A percentile compares a stretch with the other conserved stretches of the same genome.
These are phyloP conservation scores for Ailuropoda melanoleuca DNA, from an alignment of 2,113 vertebrate genomes.

Conservation along the genomic window DNA sequence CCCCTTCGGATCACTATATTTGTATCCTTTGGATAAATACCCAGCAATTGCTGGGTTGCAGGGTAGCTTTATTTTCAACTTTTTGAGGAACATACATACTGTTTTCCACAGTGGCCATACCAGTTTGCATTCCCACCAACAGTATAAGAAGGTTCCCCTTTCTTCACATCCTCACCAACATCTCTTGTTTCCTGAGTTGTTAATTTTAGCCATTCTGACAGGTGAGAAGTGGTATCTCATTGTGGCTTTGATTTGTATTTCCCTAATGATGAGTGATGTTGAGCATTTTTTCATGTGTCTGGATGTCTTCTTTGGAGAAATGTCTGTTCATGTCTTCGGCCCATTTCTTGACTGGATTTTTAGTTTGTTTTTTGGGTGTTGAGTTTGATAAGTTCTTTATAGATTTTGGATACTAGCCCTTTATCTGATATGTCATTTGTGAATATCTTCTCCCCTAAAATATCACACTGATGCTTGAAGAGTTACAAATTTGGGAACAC, in stretches of 20 bases:
- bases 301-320: not conserved
- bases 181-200: not conserved
- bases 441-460: not conserved
- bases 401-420: not conserved
- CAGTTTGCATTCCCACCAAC: not conserved
- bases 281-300: not conserved
- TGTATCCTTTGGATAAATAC: not conserved
- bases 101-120: not conserved
- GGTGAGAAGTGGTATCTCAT: not conserved
- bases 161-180: not conserved
- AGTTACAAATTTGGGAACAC: not conserved
- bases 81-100: not conserved
- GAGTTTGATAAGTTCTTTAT: not conserved
- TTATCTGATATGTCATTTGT: not conserved
- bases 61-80: not conserved
- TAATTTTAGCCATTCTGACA: not conserved
- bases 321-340: not conserved
- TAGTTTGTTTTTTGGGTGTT: not conserved
- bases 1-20: not conserved
- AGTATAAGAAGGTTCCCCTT: not conserved
- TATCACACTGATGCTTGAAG: not conserved
- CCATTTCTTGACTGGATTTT: not conserved
- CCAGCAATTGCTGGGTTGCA: not conserved
- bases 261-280: not conserved
- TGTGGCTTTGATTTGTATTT: not conserved